Percentiles rank a stretch among this genome's conserved stretches.
phyloP scores from a whole-genome alignment of 1,140 invertebrate genomes.

The Galendromus occidentalis region DNA sequence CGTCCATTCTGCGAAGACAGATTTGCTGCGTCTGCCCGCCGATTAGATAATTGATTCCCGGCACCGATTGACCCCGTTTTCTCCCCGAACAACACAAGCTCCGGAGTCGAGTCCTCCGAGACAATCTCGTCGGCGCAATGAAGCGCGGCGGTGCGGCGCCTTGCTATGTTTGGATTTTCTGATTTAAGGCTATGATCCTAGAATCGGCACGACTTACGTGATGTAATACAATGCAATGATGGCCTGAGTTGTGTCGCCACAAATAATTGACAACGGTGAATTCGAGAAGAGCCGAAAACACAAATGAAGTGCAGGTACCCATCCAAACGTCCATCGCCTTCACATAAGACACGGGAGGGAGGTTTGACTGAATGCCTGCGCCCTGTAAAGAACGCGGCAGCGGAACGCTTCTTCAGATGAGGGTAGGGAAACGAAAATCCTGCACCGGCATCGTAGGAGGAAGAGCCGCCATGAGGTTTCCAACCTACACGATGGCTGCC shows the following conservation, averaged over 20 bases:
- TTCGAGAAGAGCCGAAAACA: conserved; percentile 63
- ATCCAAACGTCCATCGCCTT: conserved; percentile 85
- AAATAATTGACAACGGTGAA: conserved; percentile 78
- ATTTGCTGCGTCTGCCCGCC: too few species aligned
- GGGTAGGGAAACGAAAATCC: too few species aligned
- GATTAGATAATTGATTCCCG: too few species aligned
- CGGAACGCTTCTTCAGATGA: too few species aligned
- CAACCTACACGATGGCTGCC: too few species aligned
- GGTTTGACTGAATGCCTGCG: conserved; percentile 43
- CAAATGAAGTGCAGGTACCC: conserved; percentile 61
- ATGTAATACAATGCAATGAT: conserved; percentile 1
- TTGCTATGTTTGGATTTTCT: background rate
- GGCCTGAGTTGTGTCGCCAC: conserved; percentile 47
- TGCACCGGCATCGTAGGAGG: too few species aligned
- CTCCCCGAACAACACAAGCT: too few species aligned
- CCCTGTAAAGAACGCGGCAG: background rate
- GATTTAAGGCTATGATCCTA: background rate
- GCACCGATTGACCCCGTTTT: too few species aligned
- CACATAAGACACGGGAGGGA: conserved; percentile 70
- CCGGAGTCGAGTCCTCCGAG: too few species aligned
- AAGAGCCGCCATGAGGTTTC: too few species aligned
- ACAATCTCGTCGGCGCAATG: background rate
- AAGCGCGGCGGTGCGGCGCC: background rate
- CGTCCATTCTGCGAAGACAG: too few species aligned
- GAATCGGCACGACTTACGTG: background rate